phyloP scores from a whole-genome alignment of 1,140 invertebrate species.

The Centruroides vittatus region DNA sequence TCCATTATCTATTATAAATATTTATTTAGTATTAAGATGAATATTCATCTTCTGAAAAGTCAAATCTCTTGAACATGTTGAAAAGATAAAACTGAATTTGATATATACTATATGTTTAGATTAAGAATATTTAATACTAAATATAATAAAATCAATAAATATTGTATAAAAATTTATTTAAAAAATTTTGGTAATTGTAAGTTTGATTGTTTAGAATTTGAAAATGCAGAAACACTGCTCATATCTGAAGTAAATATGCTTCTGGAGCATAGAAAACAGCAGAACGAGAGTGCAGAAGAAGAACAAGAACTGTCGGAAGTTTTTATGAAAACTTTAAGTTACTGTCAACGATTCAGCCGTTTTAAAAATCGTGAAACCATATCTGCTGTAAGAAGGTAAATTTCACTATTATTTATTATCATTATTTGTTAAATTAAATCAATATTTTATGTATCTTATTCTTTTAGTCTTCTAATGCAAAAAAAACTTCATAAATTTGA shows the following conservation, averaged over 20 bases:
- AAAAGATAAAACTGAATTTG: no score
- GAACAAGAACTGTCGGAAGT: slow-evolving; percentile 97
- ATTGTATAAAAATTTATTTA: no score
- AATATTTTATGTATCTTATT: slow-evolving; percentile 22
- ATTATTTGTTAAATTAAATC: no score
- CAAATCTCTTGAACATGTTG: no score
- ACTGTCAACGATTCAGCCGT: slow-evolving; percentile 83
- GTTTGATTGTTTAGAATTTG: slow-evolving; percentile 64
- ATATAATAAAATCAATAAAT: no score
- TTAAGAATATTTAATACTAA: no score
- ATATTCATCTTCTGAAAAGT: no score
- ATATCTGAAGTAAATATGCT: slow-evolving; percentile 98
- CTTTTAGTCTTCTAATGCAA: slow-evolving; percentile 64
- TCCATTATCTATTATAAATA: no score
- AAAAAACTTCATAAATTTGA: slow-evolving; percentile 99
- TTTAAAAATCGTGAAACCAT: slow-evolving; percentile 99
- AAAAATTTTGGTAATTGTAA: slow-evolving; percentile 12
- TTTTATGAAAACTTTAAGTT: slow-evolving; percentile 94
- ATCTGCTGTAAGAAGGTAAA: slow-evolving; percentile 54
- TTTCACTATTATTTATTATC: not conserved
- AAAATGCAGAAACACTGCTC: slow-evolving; percentile 92
- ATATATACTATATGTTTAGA: no score
- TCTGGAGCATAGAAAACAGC: slow-evolving; percentile 88
- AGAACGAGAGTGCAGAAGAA: slow-evolving; percentile 96
- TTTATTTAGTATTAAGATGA: no score